These are phyloP conservation scores for Chloroclysta siterata DNA, from an alignment of 2,888 invertebrate genomes.

Conservation along the genomic window DNA sequence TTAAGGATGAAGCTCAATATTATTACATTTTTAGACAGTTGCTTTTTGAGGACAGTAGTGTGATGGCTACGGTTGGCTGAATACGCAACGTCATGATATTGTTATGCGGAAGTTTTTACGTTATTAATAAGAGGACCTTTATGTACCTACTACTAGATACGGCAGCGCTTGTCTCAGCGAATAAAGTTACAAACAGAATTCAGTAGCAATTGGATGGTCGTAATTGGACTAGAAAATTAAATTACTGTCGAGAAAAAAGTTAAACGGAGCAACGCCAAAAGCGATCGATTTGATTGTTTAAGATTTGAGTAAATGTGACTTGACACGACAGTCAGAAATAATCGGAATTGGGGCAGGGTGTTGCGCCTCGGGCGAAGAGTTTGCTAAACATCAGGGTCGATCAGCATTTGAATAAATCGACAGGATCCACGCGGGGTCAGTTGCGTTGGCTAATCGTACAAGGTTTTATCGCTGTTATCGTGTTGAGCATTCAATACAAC, in stretches of 20 bases:
- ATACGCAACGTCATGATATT: constrained; percentile 24
- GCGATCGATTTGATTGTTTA: constrained; percentile 15
- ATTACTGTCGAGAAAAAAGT: constrained; percentile 16
- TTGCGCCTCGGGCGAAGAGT: constrained; percentile 30
- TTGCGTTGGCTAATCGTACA: constrained; percentile 75
- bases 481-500: constrained; percentile 42
- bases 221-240: constrained; percentile 36
- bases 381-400: constrained; percentile 37
- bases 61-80: constrained; percentile 12
- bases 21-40: background rate
- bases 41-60: constrained; percentile 6
- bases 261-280: constrained; percentile 16
- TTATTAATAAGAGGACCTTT: constrained; percentile 20
- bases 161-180: constrained; percentile 13
- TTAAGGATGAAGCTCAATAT: background rate
- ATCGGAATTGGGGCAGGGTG: constrained; percentile 4
- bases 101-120: constrained; percentile 39
- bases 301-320: constrained; percentile 7
- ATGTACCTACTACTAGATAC: constrained; percentile 12
- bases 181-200: constrained; percentile 27
- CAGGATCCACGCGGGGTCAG: constrained; percentile 66
- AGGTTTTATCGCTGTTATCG: constrained; percentile 80
- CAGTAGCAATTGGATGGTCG: constrained; percentile 28
- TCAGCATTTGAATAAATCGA: constrained; percentile 47
- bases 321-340: constrained; percentile 19